A percentile compares a stretch with the other conserved stretches of the same genome.
Evolutionary conservation across 1,140 invertebrate genomes (phyloP).

Genomic region (Telenomus remus): DNA sequence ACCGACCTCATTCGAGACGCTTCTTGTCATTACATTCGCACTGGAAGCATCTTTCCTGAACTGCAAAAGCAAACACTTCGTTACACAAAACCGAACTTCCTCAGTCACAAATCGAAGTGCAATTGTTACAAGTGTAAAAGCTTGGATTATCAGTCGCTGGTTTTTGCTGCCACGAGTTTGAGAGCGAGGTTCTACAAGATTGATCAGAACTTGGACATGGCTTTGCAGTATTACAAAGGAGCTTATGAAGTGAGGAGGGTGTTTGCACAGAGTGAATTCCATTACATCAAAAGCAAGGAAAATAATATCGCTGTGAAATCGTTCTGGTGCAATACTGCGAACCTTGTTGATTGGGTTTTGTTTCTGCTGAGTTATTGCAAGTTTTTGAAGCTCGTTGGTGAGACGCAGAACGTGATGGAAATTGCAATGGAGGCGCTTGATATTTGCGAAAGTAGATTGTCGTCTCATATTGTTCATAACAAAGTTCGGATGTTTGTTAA

Average conservation of each 20-base stretch:
- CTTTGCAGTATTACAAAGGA: conserved; percentile 65
- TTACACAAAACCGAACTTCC: conserved; percentile 63
- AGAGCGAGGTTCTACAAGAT: conserved; percentile 66
- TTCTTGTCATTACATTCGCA: conserved; percentile 15
- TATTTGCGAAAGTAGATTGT: conserved; percentile 14
- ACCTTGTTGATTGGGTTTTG: conserved; percentile 14
- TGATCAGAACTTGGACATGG: conserved; percentile 48
- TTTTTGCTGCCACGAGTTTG: conserved; percentile 62
- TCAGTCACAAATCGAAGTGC: conserved; percentile 59
- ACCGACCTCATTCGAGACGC: conserved; percentile 26
- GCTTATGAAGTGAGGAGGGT: conserved; percentile 61
- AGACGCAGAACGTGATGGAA: neutral
- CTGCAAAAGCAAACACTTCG: conserved; percentile 45
- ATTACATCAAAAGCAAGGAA: conserved; percentile 19
- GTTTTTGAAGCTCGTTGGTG: conserved; percentile 1
- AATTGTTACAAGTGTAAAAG: conserved; percentile 67
- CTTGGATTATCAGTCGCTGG: conserved; percentile 62
- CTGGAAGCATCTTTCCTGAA: conserved; percentile 62
- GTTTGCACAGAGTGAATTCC: conserved; percentile 43
- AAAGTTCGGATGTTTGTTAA: too few relatives aligned
- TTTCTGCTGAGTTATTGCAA: conserved; percentile 31
- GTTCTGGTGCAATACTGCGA: conserved; percentile 15
- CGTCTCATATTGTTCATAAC: too few relatives aligned
- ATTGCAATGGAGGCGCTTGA: conserved; percentile 9
- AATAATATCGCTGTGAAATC: conserved; percentile 30